Evolutionary conservation across 2,113 vertebrate species (phyloP).

Genomic region (Procapra przewalskii): DNA sequence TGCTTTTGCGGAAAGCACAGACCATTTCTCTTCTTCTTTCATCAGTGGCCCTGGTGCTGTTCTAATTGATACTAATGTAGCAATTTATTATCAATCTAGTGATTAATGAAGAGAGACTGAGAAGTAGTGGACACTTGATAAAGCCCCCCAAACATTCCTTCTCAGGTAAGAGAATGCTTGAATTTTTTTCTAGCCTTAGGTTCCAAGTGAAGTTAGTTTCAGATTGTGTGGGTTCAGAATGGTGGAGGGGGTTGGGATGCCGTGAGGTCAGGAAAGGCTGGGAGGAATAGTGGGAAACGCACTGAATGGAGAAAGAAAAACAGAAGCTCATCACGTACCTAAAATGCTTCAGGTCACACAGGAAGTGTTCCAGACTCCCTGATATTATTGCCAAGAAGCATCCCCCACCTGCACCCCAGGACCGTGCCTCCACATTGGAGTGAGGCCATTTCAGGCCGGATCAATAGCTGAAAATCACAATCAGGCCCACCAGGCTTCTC

Average conservation of each 20-base stretch:
- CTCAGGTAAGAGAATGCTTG: background rate
- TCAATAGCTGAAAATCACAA: background rate
- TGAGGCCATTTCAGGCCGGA: rapidly evolving
- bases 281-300: background rate
- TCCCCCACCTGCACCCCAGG: background rate
- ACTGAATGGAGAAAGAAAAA: background rate
- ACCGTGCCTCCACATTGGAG: background rate
- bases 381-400: background rate
- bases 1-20: background rate
- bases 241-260: rapidly evolving
- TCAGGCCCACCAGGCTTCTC: background rate
- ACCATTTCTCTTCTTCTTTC: background rate
- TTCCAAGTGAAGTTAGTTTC: background rate
- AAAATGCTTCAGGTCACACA: background rate
- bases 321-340: no score
- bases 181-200: background rate
- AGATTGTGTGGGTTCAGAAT: background rate
- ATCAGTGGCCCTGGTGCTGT: no score
- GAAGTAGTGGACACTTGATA: background rate
- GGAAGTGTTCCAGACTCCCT: background rate
- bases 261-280: rapidly evolving
- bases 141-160: background rate
- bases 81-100: background rate
- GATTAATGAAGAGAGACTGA: background rate
- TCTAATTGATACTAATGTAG: background rate